phyloP scores from a whole-genome alignment of 1,140 invertebrate species.

The Platorchestia sp. region DNA sequence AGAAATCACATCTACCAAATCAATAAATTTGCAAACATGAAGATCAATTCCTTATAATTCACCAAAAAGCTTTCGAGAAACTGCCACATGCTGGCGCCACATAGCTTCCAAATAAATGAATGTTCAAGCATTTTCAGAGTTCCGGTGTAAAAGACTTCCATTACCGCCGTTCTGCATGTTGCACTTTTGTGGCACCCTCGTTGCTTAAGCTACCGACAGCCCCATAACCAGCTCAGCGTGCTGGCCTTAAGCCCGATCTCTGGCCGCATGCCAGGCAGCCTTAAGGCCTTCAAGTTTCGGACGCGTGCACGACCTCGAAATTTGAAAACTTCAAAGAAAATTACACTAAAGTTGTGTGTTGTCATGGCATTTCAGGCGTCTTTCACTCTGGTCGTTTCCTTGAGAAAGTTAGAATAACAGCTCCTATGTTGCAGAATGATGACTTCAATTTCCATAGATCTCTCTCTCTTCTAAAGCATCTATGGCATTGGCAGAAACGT shows the following conservation, averaged over 20 bases:
- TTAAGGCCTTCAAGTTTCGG: not conserved
- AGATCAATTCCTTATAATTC: no score
- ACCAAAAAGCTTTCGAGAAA: no score
- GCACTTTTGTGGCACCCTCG: no score
- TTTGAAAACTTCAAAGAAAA: not conserved
- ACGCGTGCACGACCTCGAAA: not conserved
- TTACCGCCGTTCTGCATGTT: not conserved
- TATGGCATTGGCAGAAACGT: not conserved
- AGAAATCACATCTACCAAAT: no score
- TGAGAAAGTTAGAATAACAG: not conserved
- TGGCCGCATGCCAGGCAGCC: not conserved
- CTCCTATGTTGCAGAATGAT: not conserved
- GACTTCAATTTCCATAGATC: not conserved
- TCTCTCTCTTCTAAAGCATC: not conserved
- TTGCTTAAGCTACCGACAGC: not conserved
- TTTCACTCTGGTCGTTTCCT: not conserved
- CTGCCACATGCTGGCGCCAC: no score
- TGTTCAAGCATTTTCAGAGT: no score
- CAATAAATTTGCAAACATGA: no score
- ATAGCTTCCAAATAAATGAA: no score
- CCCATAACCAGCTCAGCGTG: not conserved
- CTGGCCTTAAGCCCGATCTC: not conserved
- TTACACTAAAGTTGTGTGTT: not conserved
- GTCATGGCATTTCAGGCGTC: not conserved
- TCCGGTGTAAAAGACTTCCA: not conserved